phyloP scores from a whole-genome alignment of 2,113 vertebrate species.

The Stigmatopora argus region DNA sequence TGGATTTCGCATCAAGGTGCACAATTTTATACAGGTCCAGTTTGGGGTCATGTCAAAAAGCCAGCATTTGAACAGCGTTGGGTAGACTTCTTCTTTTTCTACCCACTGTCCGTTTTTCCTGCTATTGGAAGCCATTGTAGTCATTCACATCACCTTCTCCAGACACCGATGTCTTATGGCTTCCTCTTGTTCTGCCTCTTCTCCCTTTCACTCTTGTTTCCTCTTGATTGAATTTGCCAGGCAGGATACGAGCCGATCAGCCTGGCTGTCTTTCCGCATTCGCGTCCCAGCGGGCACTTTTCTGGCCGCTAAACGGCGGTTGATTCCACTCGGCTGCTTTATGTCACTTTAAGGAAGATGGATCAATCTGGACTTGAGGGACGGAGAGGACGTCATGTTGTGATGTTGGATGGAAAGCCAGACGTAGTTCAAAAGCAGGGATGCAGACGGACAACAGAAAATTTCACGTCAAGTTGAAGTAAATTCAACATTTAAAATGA shows the following conservation, averaged over 20 bases:
- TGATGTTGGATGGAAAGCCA: conserved; percentile 13
- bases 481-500: too few species aligned
- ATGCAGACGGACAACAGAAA: too few species aligned
- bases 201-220: conserved; percentile 41
- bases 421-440: conserved; percentile 1
- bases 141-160: conserved; percentile 37
- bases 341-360: conserved; percentile 33
- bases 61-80: not conserved
- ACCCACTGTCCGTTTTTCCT: not conserved
- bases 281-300: not conserved
- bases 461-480: too few species aligned
- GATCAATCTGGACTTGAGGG: conserved; percentile 39
- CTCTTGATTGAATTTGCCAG: conserved; percentile 63
- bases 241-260: conserved; percentile 44
- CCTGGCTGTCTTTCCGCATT: conserved; percentile 14
- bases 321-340: conserved; percentile 33
- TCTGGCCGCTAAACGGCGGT: conserved; percentile 23
- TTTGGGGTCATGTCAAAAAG: conserved; percentile 16
- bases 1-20: too few species aligned
- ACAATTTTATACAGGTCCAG: not conserved
- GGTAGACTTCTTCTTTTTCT: not conserved
- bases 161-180: conserved; percentile 13
- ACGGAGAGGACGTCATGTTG: conserved; percentile 15
- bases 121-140: conserved; percentile 22
- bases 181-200: conserved; percentile 39